A percentile compares a stretch with the other conserved stretches of the same genome.
phyloP scores from a whole-genome alignment of 92 coral and sea anemone genomes.

The Blastomussa wellsi region DNA sequence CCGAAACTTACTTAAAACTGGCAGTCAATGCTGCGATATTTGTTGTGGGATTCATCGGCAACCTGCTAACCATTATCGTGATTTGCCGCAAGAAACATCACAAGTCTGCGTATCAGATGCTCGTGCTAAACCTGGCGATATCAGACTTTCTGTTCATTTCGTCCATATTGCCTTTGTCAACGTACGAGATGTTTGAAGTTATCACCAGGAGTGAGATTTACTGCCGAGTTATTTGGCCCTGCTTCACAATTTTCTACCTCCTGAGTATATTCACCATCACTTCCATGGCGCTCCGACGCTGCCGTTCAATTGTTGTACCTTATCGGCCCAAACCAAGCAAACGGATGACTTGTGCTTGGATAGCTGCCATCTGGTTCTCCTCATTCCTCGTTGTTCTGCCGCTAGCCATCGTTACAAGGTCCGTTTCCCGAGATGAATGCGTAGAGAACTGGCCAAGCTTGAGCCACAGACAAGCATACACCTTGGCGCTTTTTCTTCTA shows the following conservation, averaged over 20 bases:
- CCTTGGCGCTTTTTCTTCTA: constrained; percentile 69
- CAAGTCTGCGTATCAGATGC: constrained; percentile 57
- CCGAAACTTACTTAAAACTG: constrained; percentile 38
- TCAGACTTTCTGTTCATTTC: constrained; percentile 67
- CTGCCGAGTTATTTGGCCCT: constrained; percentile 73
- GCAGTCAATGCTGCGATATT: constrained; percentile 50
- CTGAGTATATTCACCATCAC: constrained; percentile 74
- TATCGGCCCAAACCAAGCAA: constrained; percentile 63
- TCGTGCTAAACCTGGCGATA: constrained; percentile 69
- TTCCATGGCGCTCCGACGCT: constrained; percentile 75
- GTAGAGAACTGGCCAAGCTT: constrained; percentile 70
- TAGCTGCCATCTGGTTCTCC: constrained; percentile 52
- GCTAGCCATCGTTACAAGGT: constrained; percentile 48
- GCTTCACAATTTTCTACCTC: constrained; percentile 60
- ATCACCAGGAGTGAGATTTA: constrained; percentile 52
- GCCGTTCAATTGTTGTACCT: constrained; percentile 68
- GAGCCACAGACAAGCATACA: constrained; percentile 67
- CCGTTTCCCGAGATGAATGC: constrained; percentile 36
- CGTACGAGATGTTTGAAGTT: constrained; percentile 61
- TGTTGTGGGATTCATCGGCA: constrained; percentile 65
- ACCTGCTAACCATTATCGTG: constrained; percentile 60
- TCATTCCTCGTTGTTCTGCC: constrained; percentile 61
- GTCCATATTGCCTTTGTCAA: constrained; percentile 53
- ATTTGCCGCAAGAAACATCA: constrained; percentile 54
- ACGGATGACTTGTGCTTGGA: constrained; percentile 27